Evolutionary conservation across 1,140 invertebrate species (phyloP).

Genomic region (Hypothenemus hampei): DNA sequence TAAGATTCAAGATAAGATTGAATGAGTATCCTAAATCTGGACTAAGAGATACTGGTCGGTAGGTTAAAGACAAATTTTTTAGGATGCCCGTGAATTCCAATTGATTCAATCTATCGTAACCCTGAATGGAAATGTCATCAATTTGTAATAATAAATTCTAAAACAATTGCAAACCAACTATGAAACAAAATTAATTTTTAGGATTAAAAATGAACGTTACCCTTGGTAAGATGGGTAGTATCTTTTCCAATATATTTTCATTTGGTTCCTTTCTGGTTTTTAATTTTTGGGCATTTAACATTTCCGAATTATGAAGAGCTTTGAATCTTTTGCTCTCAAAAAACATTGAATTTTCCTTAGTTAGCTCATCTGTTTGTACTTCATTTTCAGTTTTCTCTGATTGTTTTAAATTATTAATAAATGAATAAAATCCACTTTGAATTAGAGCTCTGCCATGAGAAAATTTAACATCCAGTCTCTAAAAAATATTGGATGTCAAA

Average conservation of each 20-base stretch:
- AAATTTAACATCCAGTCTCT: slow-evolving; percentile 70
- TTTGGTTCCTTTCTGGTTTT: slow-evolving; percentile 19
- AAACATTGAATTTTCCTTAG: not conserved
- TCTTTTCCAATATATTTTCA: slow-evolving; percentile 48
- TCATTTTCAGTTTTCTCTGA: not conserved
- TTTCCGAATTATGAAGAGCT: slow-evolving; percentile 4
- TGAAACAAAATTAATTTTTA: slow-evolving; percentile 1
- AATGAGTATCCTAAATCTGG: slow-evolving; percentile 50
- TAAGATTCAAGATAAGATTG: slow-evolving; percentile 59
- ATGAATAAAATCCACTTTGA: slow-evolving; percentile 58
- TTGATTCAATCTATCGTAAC: slow-evolving; percentile 57
- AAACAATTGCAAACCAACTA: slow-evolving; percentile 20
- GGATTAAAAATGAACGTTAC: slow-evolving; percentile 42
- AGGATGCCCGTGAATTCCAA: slow-evolving; percentile 47
- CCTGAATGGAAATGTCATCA: slow-evolving; percentile 61
- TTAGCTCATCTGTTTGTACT: too few species aligned
- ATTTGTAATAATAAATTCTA: slow-evolving; percentile 46
- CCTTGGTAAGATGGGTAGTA: slow-evolving; percentile 68
- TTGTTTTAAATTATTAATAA: slow-evolving; percentile 44
- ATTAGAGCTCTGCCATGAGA: slow-evolving; percentile 62
- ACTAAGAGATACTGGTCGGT: slow-evolving; percentile 45
- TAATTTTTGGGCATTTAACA: not conserved
- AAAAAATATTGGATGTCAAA: too few species aligned
- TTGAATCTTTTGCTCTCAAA: slow-evolving; percentile 17
- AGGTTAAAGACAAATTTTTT: slow-evolving; percentile 46